Evolutionary conservation across 2,888 invertebrate species (phyloP).

Genomic region (Charanyca ferruginea): DNA sequence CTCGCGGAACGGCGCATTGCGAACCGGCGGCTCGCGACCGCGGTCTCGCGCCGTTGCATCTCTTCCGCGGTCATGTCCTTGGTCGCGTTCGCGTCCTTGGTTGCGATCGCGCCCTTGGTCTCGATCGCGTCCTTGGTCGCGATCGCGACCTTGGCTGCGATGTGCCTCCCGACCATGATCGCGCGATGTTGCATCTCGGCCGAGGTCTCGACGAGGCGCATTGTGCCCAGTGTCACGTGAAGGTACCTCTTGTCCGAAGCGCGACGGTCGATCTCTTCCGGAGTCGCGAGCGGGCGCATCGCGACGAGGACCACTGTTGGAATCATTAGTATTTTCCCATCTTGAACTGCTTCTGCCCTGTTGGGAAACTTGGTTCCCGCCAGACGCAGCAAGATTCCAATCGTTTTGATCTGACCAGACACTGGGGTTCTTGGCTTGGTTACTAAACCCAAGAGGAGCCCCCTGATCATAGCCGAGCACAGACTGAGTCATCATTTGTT

Average conservation of each 20-base stretch:
- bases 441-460: constrained; percentile 52
- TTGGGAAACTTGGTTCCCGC: constrained; percentile 39
- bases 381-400: constrained; percentile 46
- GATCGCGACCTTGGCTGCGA: constrained; percentile 28
- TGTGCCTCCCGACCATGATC: constrained; percentile 16
- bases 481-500: constrained; percentile 39
- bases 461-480: constrained; percentile 28
- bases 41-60: constrained; percentile 9
- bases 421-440: constrained; percentile 36
- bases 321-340: constrained; percentile 31
- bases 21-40: constrained; percentile 18
- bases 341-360: constrained; percentile 20
- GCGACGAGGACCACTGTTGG: constrained; percentile 3
- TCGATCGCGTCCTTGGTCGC: constrained; percentile 8
- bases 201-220: constrained; percentile 17
- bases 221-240: constrained; percentile 17
- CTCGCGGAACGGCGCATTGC: not conserved
- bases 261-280: constrained; percentile 18
- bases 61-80: constrained; percentile 26
- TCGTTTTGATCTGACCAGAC: constrained; percentile 45
- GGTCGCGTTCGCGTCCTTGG: constrained; percentile 25
- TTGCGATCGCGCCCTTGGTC: constrained; percentile 18
- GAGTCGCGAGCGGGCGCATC: constrained; percentile 10
- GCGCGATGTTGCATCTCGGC: constrained; percentile 16
- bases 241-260: constrained; percentile 8